Evolutionary conservation across 2,888 invertebrate species (phyloP).

Genomic region (Leptodirus hochenwartii): DNA sequence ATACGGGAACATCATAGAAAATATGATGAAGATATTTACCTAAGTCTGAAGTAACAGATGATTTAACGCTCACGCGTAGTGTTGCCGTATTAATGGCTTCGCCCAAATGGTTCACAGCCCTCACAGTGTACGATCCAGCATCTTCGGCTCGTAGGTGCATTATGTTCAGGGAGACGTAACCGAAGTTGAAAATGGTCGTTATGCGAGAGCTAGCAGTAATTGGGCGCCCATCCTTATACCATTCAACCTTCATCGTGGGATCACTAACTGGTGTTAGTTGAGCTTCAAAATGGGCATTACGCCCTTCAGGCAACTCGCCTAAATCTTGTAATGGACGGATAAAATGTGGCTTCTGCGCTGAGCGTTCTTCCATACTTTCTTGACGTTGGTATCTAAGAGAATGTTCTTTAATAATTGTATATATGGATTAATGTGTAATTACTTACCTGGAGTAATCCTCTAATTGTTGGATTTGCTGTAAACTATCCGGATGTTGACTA

Average conservation of each 20-base stretch:
- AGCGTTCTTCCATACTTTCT: constrained; percentile 66
- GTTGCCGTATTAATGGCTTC: constrained; percentile 75
- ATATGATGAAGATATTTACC: too few species aligned
- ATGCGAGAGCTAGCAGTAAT: constrained; percentile 95
- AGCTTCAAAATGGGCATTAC: constrained; percentile 85
- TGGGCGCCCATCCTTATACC: constrained; percentile 88
- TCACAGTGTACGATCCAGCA: constrained; percentile 84
- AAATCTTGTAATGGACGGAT: constrained; percentile 74
- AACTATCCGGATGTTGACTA: constrained; percentile 80
- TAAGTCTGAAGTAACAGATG: constrained; percentile 70
- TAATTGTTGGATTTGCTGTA: constrained; percentile 76
- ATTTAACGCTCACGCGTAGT: constrained; percentile 56
- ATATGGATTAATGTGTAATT: too few species aligned
- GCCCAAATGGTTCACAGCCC: constrained; percentile 79
- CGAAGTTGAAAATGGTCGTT: constrained; percentile 96
- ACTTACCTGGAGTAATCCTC: constrained; percentile 85
- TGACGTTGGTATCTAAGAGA: constrained; percentile 71
- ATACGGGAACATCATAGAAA: too few species aligned
- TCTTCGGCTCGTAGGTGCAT: constrained; percentile 98
- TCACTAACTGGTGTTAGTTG: constrained; percentile 85
- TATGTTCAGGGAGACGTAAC: constrained; percentile 96
- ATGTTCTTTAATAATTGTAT: too few species aligned
- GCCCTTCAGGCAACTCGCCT: constrained; percentile 75
- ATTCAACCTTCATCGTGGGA: constrained; percentile 85
- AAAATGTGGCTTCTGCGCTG: constrained; percentile 68